Evolutionary conservation across 2,113 vertebrate species (phyloP).

Genomic region (Numida meleagris): DNA sequence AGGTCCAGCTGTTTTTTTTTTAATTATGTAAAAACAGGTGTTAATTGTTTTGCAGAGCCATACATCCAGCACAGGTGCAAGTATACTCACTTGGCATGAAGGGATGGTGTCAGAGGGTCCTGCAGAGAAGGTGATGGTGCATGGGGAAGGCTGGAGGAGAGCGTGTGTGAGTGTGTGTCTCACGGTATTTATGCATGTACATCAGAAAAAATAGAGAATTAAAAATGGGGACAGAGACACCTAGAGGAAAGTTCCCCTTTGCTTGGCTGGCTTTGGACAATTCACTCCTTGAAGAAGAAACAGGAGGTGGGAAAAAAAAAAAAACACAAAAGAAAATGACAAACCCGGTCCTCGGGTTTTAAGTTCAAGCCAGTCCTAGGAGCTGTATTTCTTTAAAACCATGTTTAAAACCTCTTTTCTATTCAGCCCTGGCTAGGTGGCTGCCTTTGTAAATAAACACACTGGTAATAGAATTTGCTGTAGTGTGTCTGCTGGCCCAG

Average conservation of each 20-base stretch:
- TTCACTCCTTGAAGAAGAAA: not conserved
- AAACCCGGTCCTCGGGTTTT: not conserved
- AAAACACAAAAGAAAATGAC: conserved; percentile 10
- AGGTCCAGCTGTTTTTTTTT: not conserved
- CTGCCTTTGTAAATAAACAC: conserved; percentile 53
- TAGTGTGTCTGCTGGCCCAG: conserved; percentile 2
- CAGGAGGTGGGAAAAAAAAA: not conserved
- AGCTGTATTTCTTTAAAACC: conserved; percentile 19
- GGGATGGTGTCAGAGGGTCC: rapidly evolving
- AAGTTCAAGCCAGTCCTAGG: conserved; percentile 35
- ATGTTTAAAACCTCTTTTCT: not conserved
- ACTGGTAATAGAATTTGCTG: not conserved
- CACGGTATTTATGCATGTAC: no score
- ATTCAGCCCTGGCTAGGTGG: not conserved
- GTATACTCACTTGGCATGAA: not conserved
- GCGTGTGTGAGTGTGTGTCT: no score
- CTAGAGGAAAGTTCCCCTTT: conserved; percentile 23
- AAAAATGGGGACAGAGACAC: conserved; percentile 29
- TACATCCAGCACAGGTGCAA: rapidly evolving
- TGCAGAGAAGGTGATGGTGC: not conserved
- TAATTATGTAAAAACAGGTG: not conserved
- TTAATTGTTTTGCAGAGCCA: not conserved
- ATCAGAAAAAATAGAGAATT: not conserved
- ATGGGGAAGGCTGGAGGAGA: not conserved
- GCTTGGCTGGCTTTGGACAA: not conserved